phyloP scores from a whole-genome alignment of 2,888 invertebrate genomes.

The Calephelis perditalis region DNA sequence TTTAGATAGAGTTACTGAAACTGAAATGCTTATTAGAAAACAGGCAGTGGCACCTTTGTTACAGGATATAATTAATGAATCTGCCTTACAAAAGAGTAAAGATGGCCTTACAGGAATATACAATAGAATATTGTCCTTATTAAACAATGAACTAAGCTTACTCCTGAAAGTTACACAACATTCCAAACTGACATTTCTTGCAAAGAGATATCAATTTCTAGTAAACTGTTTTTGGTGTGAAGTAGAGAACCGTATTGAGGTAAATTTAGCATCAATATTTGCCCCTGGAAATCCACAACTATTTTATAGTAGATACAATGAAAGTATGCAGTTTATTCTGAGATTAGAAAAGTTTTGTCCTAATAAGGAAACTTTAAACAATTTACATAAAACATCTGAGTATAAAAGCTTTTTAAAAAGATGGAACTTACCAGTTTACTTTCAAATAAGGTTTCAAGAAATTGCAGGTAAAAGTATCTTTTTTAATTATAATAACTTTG shows the following conservation, averaged over 20 bases:
- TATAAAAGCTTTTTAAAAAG: constrained; percentile 89
- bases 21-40: constrained; percentile 84
- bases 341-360: constrained; percentile 83
- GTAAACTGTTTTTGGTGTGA: constrained; percentile 93
- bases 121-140: constrained; percentile 82
- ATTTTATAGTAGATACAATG: constrained; percentile 89
- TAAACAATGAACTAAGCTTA: constrained; percentile 82
- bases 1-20: constrained; percentile 82
- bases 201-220: constrained; percentile 71
- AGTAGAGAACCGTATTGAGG: constrained; percentile 87
- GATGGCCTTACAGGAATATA: constrained; percentile 85
- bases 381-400: constrained; percentile 82
- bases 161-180: constrained; percentile 71
- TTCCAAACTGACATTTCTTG: constrained; percentile 63
- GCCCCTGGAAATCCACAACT: constrained; percentile 94
- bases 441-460: constrained; percentile 96
- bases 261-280: constrained; percentile 90
- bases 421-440: constrained; percentile 98
- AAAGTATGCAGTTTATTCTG: constrained; percentile 86
- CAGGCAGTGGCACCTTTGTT: constrained; percentile 83
- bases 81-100: constrained; percentile 78
- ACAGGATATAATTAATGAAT: constrained; percentile 84
- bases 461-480: constrained; percentile 81
- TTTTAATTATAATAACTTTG: too few species aligned
- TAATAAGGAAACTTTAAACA: constrained; percentile 73